Conservation (phyloP, 30 jellyfish, hydroid and myxozoan genomes). For the Phacellophora camtschatica region DNA sequence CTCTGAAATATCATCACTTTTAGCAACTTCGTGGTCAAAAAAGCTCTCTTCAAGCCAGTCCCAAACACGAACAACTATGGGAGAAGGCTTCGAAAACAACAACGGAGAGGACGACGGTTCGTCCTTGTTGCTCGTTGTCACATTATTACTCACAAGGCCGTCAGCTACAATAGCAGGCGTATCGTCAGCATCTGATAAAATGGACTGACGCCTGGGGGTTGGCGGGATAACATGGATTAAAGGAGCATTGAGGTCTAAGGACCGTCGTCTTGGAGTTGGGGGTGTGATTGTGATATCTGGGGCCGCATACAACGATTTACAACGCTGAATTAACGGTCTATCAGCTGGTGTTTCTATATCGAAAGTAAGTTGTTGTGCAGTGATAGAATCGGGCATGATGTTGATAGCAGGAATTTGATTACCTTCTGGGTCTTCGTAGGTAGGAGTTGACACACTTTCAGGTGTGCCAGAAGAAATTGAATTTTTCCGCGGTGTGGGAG, state of each 20-base stretch:
- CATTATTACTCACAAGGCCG: not conserved
- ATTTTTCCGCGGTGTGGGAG: conserved; percentile 57
- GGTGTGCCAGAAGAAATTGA: conserved; percentile 6
- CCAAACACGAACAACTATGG: conserved; percentile 64
- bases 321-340: not conserved
- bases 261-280: conserved; percentile 60
- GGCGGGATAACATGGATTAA: conserved; percentile 29
- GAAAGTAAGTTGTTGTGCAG: not conserved
- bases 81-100: conserved; percentile 35
- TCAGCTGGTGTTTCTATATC: not conserved
- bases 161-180: not conserved
- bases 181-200: conserved; percentile 5
- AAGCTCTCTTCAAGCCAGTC: conserved; percentile 52
- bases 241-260: conserved; percentile 34
- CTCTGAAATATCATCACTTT: conserved; percentile 4
- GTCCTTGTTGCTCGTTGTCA: not conserved
- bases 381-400: not conserved
- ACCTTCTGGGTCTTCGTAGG: conserved; percentile 21
- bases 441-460: not conserved
- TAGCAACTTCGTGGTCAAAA: not conserved
- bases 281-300: conserved; percentile 57
- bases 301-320: conserved; percentile 5
- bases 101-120: conserved; percentile 30
- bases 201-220: conserved; percentile 50
- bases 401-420: conserved; percentile 28